Percentiles rank a stretch among this genome's conserved stretches.
Evolutionary conservation across 1,140 invertebrate species (phyloP).

Genomic region (Lepidostoma basale): DNA sequence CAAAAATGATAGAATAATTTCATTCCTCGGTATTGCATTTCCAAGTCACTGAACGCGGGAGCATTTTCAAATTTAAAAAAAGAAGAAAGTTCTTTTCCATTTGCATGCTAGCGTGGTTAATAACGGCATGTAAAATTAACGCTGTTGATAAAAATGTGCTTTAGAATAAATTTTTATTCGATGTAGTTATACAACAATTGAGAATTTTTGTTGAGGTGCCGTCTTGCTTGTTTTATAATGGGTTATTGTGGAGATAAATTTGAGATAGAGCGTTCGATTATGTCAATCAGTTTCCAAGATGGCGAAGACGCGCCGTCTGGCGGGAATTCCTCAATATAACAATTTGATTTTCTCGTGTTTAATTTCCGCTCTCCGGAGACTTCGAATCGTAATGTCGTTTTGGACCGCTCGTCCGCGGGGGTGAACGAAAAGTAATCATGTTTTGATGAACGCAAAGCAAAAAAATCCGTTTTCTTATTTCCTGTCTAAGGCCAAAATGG

Average conservation of each 20-base stretch:
- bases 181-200: too few species aligned
- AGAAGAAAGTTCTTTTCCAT: neutral
- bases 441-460: neutral
- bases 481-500: too few species aligned
- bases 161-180: neutral
- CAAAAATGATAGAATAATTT: constrained; percentile 27
- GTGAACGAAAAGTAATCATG: neutral
- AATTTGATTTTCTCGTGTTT: constrained; percentile 43
- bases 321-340: constrained; percentile 32
- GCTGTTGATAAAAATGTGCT: neutral
- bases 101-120: neutral
- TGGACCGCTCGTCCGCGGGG: neutral
- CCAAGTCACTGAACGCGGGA: constrained; percentile 30
- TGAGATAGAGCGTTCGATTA: constrained; percentile 39
- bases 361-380: constrained; percentile 39
- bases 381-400: constrained; percentile 5
- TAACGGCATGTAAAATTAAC: neutral
- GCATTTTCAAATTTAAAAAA: constrained; percentile 27
- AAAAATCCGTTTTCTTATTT: neutral
- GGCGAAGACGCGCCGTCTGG: constrained; percentile 10
- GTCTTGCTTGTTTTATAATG: neutral
- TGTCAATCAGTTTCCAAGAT: constrained; percentile 41
- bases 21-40: constrained; percentile 34
- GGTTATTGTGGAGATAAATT: neutral
- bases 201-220: neutral